These are phyloP conservation scores for Gallinago paraguaiae DNA, from an alignment of 2,113 vertebrate genomes.

Conservation along the genomic window DNA sequence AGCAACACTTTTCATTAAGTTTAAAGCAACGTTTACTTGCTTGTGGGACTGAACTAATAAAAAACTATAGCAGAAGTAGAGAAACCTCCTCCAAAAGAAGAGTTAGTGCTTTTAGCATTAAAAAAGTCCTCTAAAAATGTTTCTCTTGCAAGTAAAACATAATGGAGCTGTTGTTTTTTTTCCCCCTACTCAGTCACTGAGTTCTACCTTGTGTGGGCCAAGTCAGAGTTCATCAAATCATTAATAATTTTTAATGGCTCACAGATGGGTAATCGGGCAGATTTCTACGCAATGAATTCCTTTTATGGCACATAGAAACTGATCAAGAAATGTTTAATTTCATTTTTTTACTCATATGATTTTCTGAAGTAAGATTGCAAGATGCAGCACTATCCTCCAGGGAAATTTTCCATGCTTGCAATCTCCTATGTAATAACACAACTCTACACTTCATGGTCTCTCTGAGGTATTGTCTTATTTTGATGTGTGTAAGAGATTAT, in stretches of 20 bases:
- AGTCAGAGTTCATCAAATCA: not conserved
- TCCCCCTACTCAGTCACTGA: rapidly evolving
- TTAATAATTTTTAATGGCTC: not conserved
- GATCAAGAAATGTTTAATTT: not conserved
- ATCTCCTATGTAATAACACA: not conserved
- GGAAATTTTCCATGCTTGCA: not conserved
- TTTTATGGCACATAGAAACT: not conserved
- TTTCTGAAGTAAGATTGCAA: not conserved
- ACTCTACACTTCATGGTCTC: not conserved
- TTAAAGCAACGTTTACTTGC: not conserved
- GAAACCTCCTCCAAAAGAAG: not conserved
- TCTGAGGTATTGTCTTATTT: not conserved
- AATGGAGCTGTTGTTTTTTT: not conserved
- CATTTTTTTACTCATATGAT: not conserved
- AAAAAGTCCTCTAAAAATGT: not conserved
- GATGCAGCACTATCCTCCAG: not conserved
- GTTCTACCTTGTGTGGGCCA: not conserved
- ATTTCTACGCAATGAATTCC: not conserved
- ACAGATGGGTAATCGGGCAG: not conserved
- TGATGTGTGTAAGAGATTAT: not conserved
- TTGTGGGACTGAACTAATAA: not conserved
- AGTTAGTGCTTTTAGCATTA: not conserved
- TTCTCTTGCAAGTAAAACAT: not conserved
- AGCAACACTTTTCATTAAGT: not conserved
- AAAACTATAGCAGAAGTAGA: not conserved